Evolutionary conservation across 2,888 invertebrate genomes (phyloP).

Genomic region (Lasiommata megera): DNA sequence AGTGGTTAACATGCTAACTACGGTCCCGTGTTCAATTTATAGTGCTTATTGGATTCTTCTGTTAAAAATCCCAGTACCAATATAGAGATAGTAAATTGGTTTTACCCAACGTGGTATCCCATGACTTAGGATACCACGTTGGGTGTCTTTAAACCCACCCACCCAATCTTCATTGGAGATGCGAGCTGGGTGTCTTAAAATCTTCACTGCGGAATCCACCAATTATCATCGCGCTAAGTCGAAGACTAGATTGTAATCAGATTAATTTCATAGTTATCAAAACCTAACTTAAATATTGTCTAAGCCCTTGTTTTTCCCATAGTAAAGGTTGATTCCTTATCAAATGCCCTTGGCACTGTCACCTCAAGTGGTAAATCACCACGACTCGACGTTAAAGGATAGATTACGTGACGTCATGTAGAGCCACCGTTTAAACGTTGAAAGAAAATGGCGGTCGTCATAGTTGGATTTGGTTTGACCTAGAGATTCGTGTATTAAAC

Average conservation of each 20-base stretch:
- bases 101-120: no score
- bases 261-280: background rate
- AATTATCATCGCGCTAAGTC: no score
- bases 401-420: conserved; percentile 25
- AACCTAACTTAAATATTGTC: background rate
- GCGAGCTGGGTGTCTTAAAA: no score
- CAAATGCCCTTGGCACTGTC: conserved; percentile 16
- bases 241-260: background rate
- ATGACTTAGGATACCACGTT: no score
- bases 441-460: background rate
- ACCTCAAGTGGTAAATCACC: conserved; percentile 28
- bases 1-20: no score
- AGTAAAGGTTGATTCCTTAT: conserved; percentile 2
- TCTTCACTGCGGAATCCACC: no score
- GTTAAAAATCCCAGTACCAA: no score
- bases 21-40: no score
- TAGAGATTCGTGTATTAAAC: background rate
- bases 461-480: background rate
- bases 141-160: no score
- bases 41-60: no score
- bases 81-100: no score
- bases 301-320: conserved; percentile 1
- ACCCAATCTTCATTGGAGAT: no score
- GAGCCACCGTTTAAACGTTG: background rate
- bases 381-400: conserved; percentile 21